Evolutionary conservation across 2,113 vertebrate genomes (phyloP), one percentile per base, ranked within the genome.

Genomic region (Pelodiscus sinensis): DNA sequence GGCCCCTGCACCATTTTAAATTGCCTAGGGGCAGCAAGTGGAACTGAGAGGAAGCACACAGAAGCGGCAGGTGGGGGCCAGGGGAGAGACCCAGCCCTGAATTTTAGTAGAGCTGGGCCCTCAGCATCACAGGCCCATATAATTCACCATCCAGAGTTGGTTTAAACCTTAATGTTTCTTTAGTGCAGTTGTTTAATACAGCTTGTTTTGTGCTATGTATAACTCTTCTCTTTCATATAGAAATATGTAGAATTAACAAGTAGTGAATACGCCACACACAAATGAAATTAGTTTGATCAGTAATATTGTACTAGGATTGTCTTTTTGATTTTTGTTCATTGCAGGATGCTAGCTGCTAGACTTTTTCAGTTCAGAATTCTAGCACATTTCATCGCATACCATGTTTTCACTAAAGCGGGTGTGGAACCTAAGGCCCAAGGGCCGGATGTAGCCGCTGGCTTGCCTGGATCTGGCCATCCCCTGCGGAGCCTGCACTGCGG

Each of bases 301-400:
- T 81, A 31, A 24, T 80, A 90, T 89, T 75, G 29, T 44, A 87
- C 2, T 79, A 78, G 38, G 68, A 16, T 73, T 94, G 54, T 78
- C 24, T 88, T 62, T 51, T 44, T 44, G 44, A 44, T 44, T 44
- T 50, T 83, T 91, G n/a, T 92, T 71, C 73, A 19, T 38, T 62
- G 19, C 19, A 80, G 21, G 77, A 50, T 81, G 82, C 55, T 82
- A 89, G 31, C 50, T 38, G 88, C 44, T 57, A 85, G 51, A 79
- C 11, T 29, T 89, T 92, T 90, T 56, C 83, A 84, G 68, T 75
- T 86, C 86, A 80, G 83, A 90, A 87, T 92, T 35, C 11, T 51
- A 79, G 91, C 73, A 91, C 71, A 88, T 85, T 35, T 88, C 58
- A 82, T 4, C 62, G 77, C 25, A 27, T 51, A 31, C 16, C 29